phyloP scores from a whole-genome alignment of 2,888 invertebrate genomes.

The Cacoxenus indagator region DNA sequence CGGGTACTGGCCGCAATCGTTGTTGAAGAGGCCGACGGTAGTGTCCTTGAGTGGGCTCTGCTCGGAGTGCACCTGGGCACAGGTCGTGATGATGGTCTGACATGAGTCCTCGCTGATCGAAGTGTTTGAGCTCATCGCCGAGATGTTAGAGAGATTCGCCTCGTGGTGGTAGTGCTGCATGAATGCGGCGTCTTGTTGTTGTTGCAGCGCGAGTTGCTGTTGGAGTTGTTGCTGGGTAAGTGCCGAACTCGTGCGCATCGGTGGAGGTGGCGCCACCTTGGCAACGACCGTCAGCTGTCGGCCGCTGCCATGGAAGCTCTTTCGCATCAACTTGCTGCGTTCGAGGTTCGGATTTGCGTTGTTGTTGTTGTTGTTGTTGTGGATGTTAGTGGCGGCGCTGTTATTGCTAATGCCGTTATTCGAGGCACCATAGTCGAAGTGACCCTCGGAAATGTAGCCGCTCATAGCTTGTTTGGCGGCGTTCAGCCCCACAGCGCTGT shows the following conservation, averaged over 20 bases:
- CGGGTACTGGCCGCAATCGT: background rate
- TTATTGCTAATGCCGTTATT: conserved; percentile 73
- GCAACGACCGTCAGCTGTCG: conserved; percentile 85
- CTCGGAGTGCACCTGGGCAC: conserved; percentile 88
- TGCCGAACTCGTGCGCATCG: conserved; percentile 88
- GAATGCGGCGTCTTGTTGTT: conserved; percentile 70
- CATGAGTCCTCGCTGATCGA: conserved; percentile 72
- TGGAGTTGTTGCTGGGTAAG: conserved; percentile 72
- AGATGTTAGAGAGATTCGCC: conserved; percentile 68
- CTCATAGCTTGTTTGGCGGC: conserved; percentile 73
- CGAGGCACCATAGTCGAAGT: conserved; percentile 80
- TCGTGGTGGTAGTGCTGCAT: conserved; percentile 68
- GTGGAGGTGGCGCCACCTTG: conserved; percentile 89
- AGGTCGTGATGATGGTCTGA: conserved; percentile 81
- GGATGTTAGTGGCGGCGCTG: conserved; percentile 71
- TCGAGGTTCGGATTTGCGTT: conserved; percentile 85
- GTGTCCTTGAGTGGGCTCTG: conserved; percentile 75
- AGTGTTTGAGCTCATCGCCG: conserved; percentile 70
- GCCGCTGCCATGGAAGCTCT: conserved; percentile 89
- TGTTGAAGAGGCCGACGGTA: conserved; percentile 23
- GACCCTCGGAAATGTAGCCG: conserved; percentile 90
- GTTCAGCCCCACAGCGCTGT: conserved; percentile 80
- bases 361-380: conserved; percentile 67
- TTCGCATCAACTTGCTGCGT: conserved; percentile 88
- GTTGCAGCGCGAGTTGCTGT: conserved; percentile 77